These are phyloP conservation scores for Drosophila limbata DNA, from an alignment of 2,888 invertebrate genomes.

Conservation along the genomic window DNA sequence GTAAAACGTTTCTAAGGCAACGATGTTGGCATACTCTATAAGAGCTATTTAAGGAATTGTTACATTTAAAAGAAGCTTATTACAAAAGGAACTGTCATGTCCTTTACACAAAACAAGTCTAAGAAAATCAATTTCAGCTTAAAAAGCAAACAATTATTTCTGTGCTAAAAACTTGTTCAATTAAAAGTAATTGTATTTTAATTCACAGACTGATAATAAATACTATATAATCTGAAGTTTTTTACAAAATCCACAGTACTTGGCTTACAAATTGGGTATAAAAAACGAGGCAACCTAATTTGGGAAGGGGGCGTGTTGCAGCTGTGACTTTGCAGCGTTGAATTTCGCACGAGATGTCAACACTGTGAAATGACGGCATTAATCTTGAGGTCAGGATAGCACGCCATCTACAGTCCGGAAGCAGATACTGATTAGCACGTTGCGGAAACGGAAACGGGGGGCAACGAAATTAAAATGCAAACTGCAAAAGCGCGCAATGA, in stretches of 20 bases:
- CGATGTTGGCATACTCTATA: conserved; percentile 25
- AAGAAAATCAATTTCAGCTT: not conserved
- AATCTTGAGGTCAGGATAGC: conserved; percentile 49
- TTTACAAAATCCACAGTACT: not conserved
- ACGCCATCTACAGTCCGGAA: conserved; percentile 41
- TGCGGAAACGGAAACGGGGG: conserved; percentile 44
- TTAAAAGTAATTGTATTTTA: not conserved
- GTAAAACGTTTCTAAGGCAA: conserved; percentile 3
- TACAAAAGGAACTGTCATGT: not conserved
- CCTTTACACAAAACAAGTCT: not conserved
- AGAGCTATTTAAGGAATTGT: not conserved
- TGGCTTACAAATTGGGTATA: not conserved
- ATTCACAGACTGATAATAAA: not conserved
- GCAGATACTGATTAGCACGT: conserved; percentile 56
- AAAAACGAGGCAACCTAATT: conserved; percentile 38
- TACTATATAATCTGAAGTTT: not conserved
- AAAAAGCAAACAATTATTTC: not conserved
- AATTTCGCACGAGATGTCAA: conserved; percentile 59
- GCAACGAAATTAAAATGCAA: conserved; percentile 43
- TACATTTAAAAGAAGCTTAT: not conserved
- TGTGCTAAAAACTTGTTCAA: not conserved
- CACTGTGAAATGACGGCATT: conserved; percentile 45
- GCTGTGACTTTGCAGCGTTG: conserved; percentile 25
- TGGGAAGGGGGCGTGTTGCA: conserved; percentile 35
- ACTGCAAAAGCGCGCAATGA: not conserved